Base-by-base conservation (phyloP, 2,797 vertebrate genomes). In the Limosa lapponica region DNA sequence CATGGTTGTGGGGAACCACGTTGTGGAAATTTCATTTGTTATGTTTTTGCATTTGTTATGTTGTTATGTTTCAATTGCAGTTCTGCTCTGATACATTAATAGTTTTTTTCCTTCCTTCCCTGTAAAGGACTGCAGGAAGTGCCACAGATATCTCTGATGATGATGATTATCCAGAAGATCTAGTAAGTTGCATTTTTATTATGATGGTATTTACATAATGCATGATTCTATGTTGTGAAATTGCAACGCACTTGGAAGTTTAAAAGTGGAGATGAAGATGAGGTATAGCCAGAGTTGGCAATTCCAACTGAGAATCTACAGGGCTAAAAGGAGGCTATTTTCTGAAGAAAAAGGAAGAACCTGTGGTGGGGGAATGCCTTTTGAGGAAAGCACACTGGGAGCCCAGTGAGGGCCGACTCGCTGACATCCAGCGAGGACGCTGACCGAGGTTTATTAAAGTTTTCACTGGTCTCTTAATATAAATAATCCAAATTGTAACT, bases 121-220 rank as follows among this genome's bases (percentile, higher is more conserved):
- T 62, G 23, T 91, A 74, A 88, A 98, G 99, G 57, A 98, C 98
- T 5, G 83, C 80, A 88, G 98, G 97, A 97, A 98, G 97, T 95
- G 86, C 59, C 86, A 98, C 98, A 34, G 98, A 98, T 57, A 97
- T 97, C 36, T 98, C 98, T 17, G 98, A 99, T 95, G 97, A 91
- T 59, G 98, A 99, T n/a, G 98, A 97, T 67, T 73, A 98, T 66
- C 85, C 95, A 58, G 98, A 98, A 70, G 97, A 98, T 77, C 96
- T 98, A 79, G 99, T 99, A 98, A 98, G 97, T 95, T 91, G 25
- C 32, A 5, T 81, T 93, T 93, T 93, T 65, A 27, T 43, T 82
- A 12, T 34, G 41, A 19, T 88, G 41, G 4, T 41, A 15, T 82
- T 81, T 71, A 46, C 24, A 9, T 32, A 25, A 34, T 10, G 13